phyloP scores from a whole-genome alignment of 2,888 invertebrate genomes.

The Serripes groenlandicus region DNA sequence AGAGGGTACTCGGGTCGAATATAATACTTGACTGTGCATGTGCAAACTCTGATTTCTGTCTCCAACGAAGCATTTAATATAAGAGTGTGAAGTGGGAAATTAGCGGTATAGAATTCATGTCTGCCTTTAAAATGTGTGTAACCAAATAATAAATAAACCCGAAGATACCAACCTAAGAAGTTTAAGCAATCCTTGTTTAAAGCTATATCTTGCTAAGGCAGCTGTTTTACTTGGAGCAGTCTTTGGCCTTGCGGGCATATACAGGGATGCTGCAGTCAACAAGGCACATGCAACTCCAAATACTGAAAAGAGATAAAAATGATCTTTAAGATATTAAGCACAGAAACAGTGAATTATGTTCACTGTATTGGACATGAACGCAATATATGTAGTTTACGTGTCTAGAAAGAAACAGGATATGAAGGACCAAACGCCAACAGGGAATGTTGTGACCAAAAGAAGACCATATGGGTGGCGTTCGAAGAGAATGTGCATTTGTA shows the following conservation, averaged over 20 bases:
- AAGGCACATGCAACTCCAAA: slow-evolving; percentile 58
- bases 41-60: too few relatives aligned
- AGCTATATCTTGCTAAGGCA: slow-evolving; percentile 67
- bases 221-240: slow-evolving; percentile 79
- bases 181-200: slow-evolving; percentile 64
- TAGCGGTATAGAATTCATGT: too few relatives aligned
- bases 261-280: slow-evolving; percentile 67
- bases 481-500: too few relatives aligned
- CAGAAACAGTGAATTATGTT: background rate
- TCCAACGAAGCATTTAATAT: too few relatives aligned
- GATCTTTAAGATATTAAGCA: background rate
- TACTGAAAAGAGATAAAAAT: slow-evolving; percentile 52
- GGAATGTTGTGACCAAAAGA: background rate
- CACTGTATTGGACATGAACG: background rate
- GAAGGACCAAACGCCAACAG: background rate
- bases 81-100: too few relatives aligned
- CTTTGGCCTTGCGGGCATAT: slow-evolving; percentile 77
- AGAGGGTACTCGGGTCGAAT: too few relatives aligned
- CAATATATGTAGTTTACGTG: background rate
- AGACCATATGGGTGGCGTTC: too few relatives aligned
- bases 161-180: slow-evolving; percentile 68
- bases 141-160: too few relatives aligned
- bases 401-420: background rate
- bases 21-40: too few relatives aligned
- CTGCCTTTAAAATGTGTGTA: too few relatives aligned